Base-by-base conservation (phyloP, 2,888 invertebrate species). In the Encarsia formosa region DNA sequence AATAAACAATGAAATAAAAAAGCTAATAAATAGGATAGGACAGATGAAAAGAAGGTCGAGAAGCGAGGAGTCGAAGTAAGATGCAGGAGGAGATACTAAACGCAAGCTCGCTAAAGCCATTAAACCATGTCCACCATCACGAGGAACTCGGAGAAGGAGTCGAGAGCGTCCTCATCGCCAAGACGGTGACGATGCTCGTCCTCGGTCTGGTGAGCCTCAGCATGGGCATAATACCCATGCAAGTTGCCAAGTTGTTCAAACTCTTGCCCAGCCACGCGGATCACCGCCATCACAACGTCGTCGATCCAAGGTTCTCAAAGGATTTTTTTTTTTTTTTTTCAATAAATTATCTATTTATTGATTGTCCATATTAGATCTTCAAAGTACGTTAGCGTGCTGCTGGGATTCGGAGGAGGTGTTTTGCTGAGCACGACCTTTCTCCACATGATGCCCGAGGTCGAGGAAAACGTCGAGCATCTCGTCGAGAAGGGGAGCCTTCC, bases 401-500 rank as follows among this genome's bases (percentile, higher is more conserved):
- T 91, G 19, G 85, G 87, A n/a, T 86, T 90, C 59, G 91, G 90
- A 15, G 91, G 90, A n/a, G 91, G 91, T 9, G 90, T 91, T 0
- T 75, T 91, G 16, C 75, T 91, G 32, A 84, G 86, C 57, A 91
- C 91, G 3, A 89, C 89, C 4, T 89, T 91, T 67, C 73, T 89
- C 59, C 91, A 91, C 65, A 76, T 91, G 63, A 75, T 90, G 49
- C 91, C 91, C 1, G 91, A 91, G 76, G 85, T 91, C 0, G 75
- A 81, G 9, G 85, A 89, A 63, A 81, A 81, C 50, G 79, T 89
- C 9, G 76, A 80, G n/a, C 71, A 78, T 42, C 74, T 88, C 60
- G 37, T 76, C 69, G 76, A 65, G 3, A 55, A 62, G 0, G 79
- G 75, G 1, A 49, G 61, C 18, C 67, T 87, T 35, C 77, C 76